Evolutionary conservation across 1,140 invertebrate genomes (phyloP), one percentile per base, ranked within the genome.

Genomic region (Brachionus sp.): DNA sequence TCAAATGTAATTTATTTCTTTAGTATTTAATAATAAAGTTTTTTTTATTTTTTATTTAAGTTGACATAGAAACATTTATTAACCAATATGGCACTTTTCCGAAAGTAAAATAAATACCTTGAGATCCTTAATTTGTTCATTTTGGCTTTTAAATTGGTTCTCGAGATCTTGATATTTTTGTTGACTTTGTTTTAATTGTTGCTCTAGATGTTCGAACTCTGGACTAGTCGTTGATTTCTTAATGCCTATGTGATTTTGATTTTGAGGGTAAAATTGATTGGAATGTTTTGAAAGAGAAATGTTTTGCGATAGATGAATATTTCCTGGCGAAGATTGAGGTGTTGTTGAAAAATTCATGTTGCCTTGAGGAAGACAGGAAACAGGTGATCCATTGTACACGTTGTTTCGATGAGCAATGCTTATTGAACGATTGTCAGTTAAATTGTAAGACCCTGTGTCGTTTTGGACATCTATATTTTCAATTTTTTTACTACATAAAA

Each of bases 121-220:
- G 35, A 70, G 66, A 70, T 70, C 66, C 37, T 70, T 70, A 23
- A 70, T 70, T 70, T 70, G 66, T 16, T 70, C 66, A 23, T 16
- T 70, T 37, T 70, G 66, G 9, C 35, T 39, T 70, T 70, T 70
- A 19, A 39, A 70, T 42, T 70, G 66, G n/a, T 39, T 70, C 19
- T 70, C 66, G 7, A 70, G 37, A 37, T 70, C 66, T 44, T 70
- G 66, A 70, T 39, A 70, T 39, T 70, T 70, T 70, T 70, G 66
- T 70, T 70, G 66, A 70, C 66, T 70, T 39, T n/a, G n/a, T 70
- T 70, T 70, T 12, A 37, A 37, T 70, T 70, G 66, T 39, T 70
- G 66, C 37, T 70, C 66, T 16, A 70, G n/a, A 70, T 37, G 37
- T 39, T 70, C 66, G n/a, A 70, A 39, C n/a, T 70, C 66, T 19